Conservation (phyloP, 2,888 invertebrate species). For the Sinhomidia bicolor region DNA sequence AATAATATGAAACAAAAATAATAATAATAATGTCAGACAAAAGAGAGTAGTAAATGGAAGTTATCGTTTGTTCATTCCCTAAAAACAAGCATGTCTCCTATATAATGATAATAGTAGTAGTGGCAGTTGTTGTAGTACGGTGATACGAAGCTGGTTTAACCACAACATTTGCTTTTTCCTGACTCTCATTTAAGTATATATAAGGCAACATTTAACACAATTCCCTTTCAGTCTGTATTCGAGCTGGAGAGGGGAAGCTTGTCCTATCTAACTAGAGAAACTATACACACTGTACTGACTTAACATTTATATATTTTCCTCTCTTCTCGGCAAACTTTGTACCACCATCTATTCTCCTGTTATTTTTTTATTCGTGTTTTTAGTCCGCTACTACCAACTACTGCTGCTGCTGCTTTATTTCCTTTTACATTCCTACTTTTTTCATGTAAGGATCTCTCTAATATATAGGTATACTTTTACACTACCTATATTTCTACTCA, state of each 20-base stretch:
- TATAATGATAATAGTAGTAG: not conserved
- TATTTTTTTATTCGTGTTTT: not conserved
- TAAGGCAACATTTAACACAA: slow-evolving; percentile 45
- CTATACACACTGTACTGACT: slow-evolving; percentile 6
- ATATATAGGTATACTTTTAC: too few species aligned
- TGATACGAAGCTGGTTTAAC: slow-evolving; percentile 27
- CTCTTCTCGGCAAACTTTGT: too few species aligned
- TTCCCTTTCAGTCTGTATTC: slow-evolving; percentile 63
- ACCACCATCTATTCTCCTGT: too few species aligned
- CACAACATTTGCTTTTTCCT: slow-evolving; percentile 42
- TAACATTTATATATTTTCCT: not conserved
- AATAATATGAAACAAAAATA: not conserved
- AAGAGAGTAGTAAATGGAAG: slow-evolving; percentile 39
- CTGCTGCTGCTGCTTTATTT: too few species aligned
- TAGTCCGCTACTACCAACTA: too few species aligned
- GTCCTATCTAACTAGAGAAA: not conserved
- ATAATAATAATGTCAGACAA: not conserved
- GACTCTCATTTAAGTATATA: slow-evolving; percentile 51
- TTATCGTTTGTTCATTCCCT: slow-evolving; percentile 28
- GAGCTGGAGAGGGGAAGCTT: slow-evolving; percentile 66
- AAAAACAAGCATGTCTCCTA: slow-evolving; percentile 7
- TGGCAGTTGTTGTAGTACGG: not conserved
- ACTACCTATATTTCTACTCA: not conserved
- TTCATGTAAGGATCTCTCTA: slow-evolving; percentile 13
- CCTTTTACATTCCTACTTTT: not conserved